Evolutionary conservation across 2,113 vertebrate genomes (phyloP).

Genomic region (Aptenodytes patagonicus): DNA sequence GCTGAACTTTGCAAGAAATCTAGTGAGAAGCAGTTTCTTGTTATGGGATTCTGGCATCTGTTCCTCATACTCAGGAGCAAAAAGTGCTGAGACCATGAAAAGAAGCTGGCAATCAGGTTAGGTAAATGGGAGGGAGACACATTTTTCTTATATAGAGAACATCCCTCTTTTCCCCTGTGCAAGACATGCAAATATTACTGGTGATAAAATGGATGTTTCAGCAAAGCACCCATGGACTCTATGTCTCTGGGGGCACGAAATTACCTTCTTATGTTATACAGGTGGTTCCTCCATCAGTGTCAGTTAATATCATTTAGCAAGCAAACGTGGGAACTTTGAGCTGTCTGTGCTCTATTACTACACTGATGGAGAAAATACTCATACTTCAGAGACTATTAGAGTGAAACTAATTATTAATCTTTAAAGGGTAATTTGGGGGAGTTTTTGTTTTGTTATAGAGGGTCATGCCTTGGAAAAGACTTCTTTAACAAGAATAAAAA

Average conservation of each 20-base stretch:
- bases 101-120: not conserved
- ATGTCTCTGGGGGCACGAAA: not conserved
- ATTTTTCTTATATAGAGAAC: not conserved
- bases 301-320: not conserved
- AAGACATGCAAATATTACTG: not conserved
- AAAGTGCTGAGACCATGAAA: slow-evolving; percentile 34
- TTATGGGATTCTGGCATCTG: slow-evolving; percentile 18
- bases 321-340: not conserved
- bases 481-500: not conserved
- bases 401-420: not conserved
- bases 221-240: not conserved
- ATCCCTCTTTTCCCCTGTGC: not conserved
- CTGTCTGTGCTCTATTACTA: not conserved
- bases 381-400: not conserved
- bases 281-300: not conserved
- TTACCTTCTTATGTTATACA: not conserved
- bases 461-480: not conserved
- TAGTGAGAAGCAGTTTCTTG: not conserved
- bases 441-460: not conserved
- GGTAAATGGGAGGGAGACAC: not conserved
- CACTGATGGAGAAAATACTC: not conserved
- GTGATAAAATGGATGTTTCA: not conserved
- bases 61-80: slow-evolving; percentile 1
- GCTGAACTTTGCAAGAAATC: not conserved
- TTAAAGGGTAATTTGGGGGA: not conserved